Percentiles rank a stretch among this genome's conserved stretches.
Conservation (phyloP, 1,140 invertebrate species). For the Halictus rubicundus region DNA sequence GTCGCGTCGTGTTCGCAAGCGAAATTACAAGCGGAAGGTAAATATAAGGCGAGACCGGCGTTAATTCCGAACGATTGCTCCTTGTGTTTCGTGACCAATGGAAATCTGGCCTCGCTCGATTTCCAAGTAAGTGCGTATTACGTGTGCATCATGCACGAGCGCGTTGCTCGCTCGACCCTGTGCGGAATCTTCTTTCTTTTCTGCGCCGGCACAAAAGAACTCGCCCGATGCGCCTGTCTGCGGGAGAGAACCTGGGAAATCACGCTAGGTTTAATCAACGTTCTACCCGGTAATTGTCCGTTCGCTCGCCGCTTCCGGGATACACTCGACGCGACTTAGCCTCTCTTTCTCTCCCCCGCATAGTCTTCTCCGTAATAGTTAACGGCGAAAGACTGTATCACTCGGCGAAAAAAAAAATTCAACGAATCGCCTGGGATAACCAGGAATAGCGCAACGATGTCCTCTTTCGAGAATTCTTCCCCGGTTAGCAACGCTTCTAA, state of each 20-base stretch:
- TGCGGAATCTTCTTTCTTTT: constrained; percentile 38
- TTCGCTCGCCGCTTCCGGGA: neutral
- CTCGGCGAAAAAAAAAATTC: neutral
- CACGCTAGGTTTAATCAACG: constrained; percentile 9
- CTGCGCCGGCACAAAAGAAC: constrained; percentile 11
- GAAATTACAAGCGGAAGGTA: constrained; percentile 12
- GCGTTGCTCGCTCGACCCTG: constrained; percentile 37
- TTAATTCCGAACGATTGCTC: constrained; percentile 58
- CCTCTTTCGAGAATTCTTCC: too few species aligned
- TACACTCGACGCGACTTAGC: neutral
- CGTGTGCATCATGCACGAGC: constrained; percentile 37
- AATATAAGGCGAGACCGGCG: constrained; percentile 33
- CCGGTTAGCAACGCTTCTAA: too few species aligned
- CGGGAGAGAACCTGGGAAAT: constrained; percentile 5
- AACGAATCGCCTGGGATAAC: too few species aligned
- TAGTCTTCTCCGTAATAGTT: neutral
- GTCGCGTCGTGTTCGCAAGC: neutral
- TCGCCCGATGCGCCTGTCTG: neutral
- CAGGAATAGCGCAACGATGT: too few species aligned
- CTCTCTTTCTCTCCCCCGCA: too few species aligned
- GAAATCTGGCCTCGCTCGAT: constrained; percentile 41
- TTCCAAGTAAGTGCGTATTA: constrained; percentile 51
- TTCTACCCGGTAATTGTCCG: constrained; percentile 19
- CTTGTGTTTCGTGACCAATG: constrained; percentile 47
- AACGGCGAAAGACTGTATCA: neutral